Conservation (phyloP, 2,888 invertebrate genomes). For the Patella depressa region DNA sequence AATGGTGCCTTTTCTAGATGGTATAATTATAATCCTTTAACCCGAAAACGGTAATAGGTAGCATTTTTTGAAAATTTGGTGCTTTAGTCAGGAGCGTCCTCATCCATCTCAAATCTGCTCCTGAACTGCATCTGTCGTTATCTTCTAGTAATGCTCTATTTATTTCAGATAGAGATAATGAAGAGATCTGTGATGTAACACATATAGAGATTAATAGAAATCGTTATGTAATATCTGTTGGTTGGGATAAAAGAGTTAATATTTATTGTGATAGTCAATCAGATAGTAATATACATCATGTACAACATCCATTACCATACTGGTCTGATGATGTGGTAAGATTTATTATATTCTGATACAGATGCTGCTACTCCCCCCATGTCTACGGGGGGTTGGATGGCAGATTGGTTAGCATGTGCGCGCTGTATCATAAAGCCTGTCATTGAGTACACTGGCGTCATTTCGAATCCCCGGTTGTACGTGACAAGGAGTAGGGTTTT, state of each 20-base stretch:
- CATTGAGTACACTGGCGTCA: too few species aligned
- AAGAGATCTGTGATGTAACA: slow-evolving; percentile 68
- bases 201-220: slow-evolving; percentile 71
- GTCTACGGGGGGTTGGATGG: not conserved
- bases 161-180: slow-evolving; percentile 60
- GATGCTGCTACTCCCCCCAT: not conserved
- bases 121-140: too few species aligned
- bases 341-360: slow-evolving; percentile 9
- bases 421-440: too few species aligned
- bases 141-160: slow-evolving; percentile 3
- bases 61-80: too few species aligned
- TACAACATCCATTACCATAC: slow-evolving; percentile 65
- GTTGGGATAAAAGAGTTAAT: slow-evolving; percentile 71
- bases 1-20: too few species aligned
- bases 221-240: slow-evolving; percentile 71
- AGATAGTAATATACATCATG: slow-evolving; percentile 63
- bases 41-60: too few species aligned
- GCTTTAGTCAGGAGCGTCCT: too few species aligned
- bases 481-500: too few species aligned
- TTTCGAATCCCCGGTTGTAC: too few species aligned
- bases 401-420: too few species aligned
- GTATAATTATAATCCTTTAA: too few species aligned
- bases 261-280: slow-evolving; percentile 66
- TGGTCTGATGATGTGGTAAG: slow-evolving; percentile 70
- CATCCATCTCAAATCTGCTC: too few species aligned